Percentiles rank a stretch among this genome's conserved stretches.
Evolutionary conservation across 2,888 invertebrate species (phyloP).

Genomic region (Junonia oenone): DNA sequence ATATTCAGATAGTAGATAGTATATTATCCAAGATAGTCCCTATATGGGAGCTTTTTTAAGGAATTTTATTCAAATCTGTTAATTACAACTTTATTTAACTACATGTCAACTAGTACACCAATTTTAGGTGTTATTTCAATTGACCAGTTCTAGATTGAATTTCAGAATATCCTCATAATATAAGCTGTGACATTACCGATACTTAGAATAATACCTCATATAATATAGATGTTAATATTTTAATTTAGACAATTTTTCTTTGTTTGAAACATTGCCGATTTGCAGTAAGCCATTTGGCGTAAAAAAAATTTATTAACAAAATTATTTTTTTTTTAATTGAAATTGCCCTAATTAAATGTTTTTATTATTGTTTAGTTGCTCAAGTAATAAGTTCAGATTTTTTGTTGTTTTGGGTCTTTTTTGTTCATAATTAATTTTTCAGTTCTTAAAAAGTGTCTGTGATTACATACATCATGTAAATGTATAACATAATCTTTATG

Average conservation of each 20-base stretch:
- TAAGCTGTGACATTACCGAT: conserved; percentile 8
- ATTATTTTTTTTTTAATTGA: not conserved
- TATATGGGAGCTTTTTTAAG: too few relatives aligned
- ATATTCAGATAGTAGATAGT: too few relatives aligned
- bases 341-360: not conserved
- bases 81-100: too few relatives aligned
- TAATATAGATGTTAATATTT: not conserved
- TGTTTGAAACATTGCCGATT: not conserved
- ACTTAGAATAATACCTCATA: conserved; percentile 10
- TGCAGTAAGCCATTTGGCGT: not conserved
- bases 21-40: too few relatives aligned
- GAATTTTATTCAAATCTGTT: too few relatives aligned
- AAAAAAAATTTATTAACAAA: not conserved
- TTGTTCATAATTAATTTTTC: not conserved
- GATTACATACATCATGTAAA: conserved; percentile 5
- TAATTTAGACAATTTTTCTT: not conserved
- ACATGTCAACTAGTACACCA: too few relatives aligned
- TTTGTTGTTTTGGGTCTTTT: not conserved
- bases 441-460: conserved; percentile 9
- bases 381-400: not conserved
- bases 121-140: too few relatives aligned
- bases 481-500: not conserved
- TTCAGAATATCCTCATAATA: too few relatives aligned
- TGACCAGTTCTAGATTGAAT: too few relatives aligned
- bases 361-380: conserved; percentile 1